Evolutionary conservation across 1,140 invertebrate genomes (phyloP).

Genomic region (Ostrea denselamellosa): DNA sequence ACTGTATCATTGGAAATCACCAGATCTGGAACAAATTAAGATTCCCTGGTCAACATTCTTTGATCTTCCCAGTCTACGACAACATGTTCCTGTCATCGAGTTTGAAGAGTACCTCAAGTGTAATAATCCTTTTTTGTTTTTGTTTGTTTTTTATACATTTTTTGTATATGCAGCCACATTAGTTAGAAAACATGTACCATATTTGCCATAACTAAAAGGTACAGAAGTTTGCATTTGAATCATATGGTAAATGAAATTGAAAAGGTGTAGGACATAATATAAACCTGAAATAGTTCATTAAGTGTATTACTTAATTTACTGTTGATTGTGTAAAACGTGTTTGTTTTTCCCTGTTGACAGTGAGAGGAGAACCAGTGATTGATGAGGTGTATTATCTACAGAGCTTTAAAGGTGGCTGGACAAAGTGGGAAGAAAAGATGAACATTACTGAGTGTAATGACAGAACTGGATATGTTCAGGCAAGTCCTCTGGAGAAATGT

Average conservation of each 20-base stretch:
- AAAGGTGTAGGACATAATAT: too few species aligned
- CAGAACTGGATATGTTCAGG: slow-evolving; percentile 57
- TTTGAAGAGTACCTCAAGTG: slow-evolving; percentile 87
- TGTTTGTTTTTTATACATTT: background rate
- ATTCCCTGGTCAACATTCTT: slow-evolving; percentile 92
- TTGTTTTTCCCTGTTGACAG: background rate
- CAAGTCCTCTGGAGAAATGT: background rate
- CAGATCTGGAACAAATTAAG: slow-evolving; percentile 80
- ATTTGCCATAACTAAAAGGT: too few species aligned
- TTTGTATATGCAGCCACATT: too few species aligned
- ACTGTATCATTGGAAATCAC: slow-evolving; percentile 93
- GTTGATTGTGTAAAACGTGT: too few species aligned
- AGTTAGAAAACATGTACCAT: background rate
- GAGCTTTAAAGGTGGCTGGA: slow-evolving; percentile 92
- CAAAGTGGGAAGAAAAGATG: slow-evolving; percentile 89
- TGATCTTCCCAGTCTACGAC: slow-evolving; percentile 88
- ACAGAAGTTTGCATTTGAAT: too few species aligned
- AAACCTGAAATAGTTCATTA: too few species aligned
- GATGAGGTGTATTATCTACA: slow-evolving; percentile 90
- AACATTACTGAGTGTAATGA: slow-evolving; percentile 80
- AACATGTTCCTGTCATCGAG: slow-evolving; percentile 92
- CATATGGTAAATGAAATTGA: too few species aligned
- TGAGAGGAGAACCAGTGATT: slow-evolving; percentile 79
- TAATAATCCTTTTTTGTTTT: slow-evolving; percentile 12
- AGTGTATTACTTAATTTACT: too few species aligned